Base-by-base conservation (phyloP, 2,888 invertebrate genomes). In the Drosophila merina region DNA sequence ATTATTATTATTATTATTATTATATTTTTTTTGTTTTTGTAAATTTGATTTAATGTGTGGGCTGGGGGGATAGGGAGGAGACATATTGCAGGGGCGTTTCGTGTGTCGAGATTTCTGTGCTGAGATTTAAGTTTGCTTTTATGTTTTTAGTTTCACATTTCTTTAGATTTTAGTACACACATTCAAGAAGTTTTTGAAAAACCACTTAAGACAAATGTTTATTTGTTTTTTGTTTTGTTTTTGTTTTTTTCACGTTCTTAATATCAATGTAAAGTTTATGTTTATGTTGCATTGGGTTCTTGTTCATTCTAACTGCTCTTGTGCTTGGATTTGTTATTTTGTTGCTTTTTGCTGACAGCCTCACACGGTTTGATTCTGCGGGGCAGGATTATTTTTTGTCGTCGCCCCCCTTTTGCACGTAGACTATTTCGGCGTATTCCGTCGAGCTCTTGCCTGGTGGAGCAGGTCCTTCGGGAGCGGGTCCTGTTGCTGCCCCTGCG, bases 381-480 rank as follows among this genome's bases (percentile, higher is more conserved):
- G 49, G 59, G 62, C 55, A 71, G 63, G 57, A 47, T 83, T 67
- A 80, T 64, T 86, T 78, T n/a, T 86, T 86, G 33, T 71, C 74
- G 12, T 81, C 76, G 49, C 68, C 82, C 40, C 45, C 68, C 67
- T 91, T 91, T 68, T 91, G 89, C 64, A 91, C 91, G 73, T 96
- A 96, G 0, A 96, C 94, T 59, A 97, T 97, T 91, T 96, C 96
- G 0, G 96, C 96, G 90, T 97, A 96, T 83, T 95, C 95, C 3
- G 95, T 95, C 87, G 94, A 93, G 75, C 94, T 95, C 84, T 92
- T 93, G 38, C 89, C 86, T 91, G 92, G 50, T 91, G 92, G 50
- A 36, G 60, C 57, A 58, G 68, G 33, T 68, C 57, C 30, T 40
- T 57, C 12, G n/a, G 56, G 6, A 44, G 50, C 30, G 59, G 72